These are phyloP conservation scores for Siderastrea siderea DNA, from an alignment of 92 coral and sea anemone species.

Conservation along the genomic window DNA sequence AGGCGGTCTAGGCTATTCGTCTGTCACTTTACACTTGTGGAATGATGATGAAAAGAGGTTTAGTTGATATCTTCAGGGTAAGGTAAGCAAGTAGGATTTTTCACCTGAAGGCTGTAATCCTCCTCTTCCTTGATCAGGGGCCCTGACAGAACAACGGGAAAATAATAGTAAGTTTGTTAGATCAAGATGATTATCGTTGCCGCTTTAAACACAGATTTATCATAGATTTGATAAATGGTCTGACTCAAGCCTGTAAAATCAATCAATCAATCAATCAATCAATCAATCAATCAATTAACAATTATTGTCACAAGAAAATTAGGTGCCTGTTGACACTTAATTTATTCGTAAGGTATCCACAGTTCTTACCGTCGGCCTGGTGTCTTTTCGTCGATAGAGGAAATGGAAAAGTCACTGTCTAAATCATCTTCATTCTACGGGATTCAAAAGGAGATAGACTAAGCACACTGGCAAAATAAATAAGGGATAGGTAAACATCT, in stretches of 20 bases:
- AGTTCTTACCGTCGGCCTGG: slow-evolving; percentile 69
- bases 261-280: no score
- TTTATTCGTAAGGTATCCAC: background rate
- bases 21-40: no score
- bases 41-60: no score
- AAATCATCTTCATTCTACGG: slow-evolving; percentile 53
- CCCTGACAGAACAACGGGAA: background rate
- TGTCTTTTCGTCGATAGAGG: slow-evolving; percentile 77
- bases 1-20: no score
- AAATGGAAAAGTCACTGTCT: slow-evolving; percentile 85
- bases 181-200: background rate
- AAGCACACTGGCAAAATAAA: no score
- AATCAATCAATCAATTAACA: no score
- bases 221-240: no score
- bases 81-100: background rate
- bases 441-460: background rate
- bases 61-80: no score
- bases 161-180: background rate
- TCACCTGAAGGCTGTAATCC: slow-evolving; percentile 20
- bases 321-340: no score
- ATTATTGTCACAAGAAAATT: no score
- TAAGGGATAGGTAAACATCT: no score
- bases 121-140: slow-evolving; percentile 10
- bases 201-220: background rate
- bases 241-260: no score